Conservation (phyloP, 2,797 vertebrate genomes). For the Astyanax mexicanus region DNA sequence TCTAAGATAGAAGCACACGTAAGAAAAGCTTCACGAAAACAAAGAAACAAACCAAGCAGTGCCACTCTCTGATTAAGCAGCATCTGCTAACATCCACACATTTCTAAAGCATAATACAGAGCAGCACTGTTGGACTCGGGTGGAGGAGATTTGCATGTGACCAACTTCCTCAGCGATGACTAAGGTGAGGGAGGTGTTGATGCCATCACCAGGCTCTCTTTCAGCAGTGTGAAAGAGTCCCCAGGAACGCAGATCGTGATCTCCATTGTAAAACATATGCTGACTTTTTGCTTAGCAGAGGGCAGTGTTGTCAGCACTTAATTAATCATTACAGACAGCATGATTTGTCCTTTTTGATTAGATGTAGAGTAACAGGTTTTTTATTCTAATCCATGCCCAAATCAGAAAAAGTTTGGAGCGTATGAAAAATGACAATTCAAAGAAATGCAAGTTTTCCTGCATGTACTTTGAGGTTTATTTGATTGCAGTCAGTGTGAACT, state of each 20-base stretch:
- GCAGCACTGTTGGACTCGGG: not conserved
- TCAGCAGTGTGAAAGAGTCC: not conserved
- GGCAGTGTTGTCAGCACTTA: too few relatives aligned
- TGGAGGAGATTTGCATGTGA: not conserved
- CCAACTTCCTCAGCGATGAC: slow-evolving; percentile 12
- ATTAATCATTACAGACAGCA: too few relatives aligned
- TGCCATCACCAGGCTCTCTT: not conserved
- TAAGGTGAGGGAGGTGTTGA: not conserved
- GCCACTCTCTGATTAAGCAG: not conserved
- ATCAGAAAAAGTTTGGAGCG: too few relatives aligned
- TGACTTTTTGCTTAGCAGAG: too few relatives aligned
- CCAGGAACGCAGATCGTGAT: not conserved
- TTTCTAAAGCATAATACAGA: not conserved
- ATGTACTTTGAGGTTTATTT: too few relatives aligned
- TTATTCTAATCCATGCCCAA: too few relatives aligned
- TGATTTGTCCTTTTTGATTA: too few relatives aligned
- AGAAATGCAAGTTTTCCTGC: too few relatives aligned
- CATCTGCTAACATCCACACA: not conserved
- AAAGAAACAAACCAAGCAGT: not conserved
- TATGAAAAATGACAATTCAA: too few relatives aligned
- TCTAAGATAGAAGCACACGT: not conserved
- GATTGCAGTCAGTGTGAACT: too few relatives aligned
- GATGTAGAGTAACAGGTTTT: too few relatives aligned
- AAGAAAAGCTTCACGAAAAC: not conserved
- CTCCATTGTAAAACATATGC: too few relatives aligned